These are phyloP conservation scores for Euplagia quadripunctaria DNA, from an alignment of 2,888 invertebrate genomes.

Conservation along the genomic window DNA sequence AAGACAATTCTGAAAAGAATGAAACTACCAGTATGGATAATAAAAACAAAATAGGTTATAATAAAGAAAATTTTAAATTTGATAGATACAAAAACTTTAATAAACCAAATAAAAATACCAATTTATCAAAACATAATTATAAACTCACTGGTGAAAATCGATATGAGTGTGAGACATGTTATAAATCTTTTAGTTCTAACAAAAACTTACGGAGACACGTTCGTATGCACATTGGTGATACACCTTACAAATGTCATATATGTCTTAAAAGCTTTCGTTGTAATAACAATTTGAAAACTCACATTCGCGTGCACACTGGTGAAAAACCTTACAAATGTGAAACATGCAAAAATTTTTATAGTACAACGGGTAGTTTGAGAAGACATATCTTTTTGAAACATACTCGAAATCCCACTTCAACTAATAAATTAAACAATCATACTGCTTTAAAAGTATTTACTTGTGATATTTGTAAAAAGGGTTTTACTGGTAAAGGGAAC, in stretches of 20 bases:
- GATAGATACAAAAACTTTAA: background rate
- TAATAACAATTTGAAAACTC: background rate
- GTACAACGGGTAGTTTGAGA: background rate
- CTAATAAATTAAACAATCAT: background rate
- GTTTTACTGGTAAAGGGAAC: background rate
- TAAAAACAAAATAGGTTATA: background rate
- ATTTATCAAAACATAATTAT: background rate
- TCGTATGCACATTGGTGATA: background rate
- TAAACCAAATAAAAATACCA: background rate
- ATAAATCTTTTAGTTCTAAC: background rate
- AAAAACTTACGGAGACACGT: background rate
- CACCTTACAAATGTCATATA: background rate
- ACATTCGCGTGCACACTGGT: background rate
- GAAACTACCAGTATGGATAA: background rate
- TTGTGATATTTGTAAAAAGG: conserved; percentile 7
- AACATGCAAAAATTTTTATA: background rate
- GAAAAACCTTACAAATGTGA: background rate
- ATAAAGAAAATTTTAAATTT: too few species aligned
- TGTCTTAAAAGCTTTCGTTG: background rate
- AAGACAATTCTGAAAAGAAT: background rate
- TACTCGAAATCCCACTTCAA: background rate
- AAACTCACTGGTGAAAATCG: background rate
- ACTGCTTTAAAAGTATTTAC: background rate
- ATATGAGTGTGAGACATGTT: background rate
- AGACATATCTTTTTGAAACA: background rate